phyloP scores from a whole-genome alignment of 2,888 invertebrate genomes.

The Sinotaia quadrata region DNA sequence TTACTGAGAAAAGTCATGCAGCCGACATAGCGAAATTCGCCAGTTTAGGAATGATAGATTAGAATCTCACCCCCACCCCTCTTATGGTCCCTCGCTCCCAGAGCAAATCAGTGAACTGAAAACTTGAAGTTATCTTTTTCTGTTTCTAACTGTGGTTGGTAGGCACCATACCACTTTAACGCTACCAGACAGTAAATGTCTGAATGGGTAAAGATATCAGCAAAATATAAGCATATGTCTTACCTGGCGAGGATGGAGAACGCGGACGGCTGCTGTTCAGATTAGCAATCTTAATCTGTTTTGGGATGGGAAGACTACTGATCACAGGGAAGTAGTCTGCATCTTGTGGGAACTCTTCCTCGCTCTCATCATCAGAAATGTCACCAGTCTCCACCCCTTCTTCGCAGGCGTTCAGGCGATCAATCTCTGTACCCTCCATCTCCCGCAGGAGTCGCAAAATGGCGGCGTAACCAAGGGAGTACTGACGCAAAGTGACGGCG shows the following conservation, averaged over 20 bases:
- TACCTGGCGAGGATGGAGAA: not conserved
- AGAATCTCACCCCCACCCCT: no score
- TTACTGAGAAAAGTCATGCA: no score
- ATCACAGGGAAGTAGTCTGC: conserved; percentile 33
- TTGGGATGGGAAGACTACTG: conserved; percentile 23
- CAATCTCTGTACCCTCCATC: conserved; percentile 6
- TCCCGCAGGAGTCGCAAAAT: conserved; percentile 43
- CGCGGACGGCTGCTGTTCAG: conserved; percentile 40
- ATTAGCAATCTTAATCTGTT: conserved; percentile 26
- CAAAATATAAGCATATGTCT: not conserved
- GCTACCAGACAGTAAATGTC: no score
- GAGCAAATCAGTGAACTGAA: no score
- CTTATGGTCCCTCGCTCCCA: no score
- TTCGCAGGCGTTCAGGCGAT: conserved; percentile 17
- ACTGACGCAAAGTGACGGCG: conserved; percentile 51
- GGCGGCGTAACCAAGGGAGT: conserved; percentile 53
- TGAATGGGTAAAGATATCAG: no score
- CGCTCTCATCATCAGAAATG: not conserved
- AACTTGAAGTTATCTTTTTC: no score
- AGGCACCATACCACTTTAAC: no score
- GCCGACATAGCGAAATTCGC: no score
- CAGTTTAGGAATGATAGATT: no score
- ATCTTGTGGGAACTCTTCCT: conserved; percentile 10
- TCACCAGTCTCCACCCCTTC: conserved; percentile 43
- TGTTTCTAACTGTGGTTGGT: no score